A percentile compares a stretch with the other conserved stretches of the same genome.
phyloP scores from a whole-genome alignment of 2,888 invertebrate genomes.

The Thereva nobilitata region DNA sequence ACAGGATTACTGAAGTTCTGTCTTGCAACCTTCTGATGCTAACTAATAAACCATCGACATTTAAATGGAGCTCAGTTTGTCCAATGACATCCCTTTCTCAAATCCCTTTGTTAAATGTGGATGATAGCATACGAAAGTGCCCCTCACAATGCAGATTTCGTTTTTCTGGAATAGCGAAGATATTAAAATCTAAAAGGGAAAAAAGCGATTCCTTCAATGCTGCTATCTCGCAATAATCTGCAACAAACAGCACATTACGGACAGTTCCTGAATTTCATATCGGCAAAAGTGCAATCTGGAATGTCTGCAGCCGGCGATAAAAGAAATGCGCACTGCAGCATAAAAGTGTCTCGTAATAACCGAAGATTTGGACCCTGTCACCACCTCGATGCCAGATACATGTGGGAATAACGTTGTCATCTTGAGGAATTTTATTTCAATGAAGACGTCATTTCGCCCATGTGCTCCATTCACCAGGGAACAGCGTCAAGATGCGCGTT shows the following conservation, averaged over 20 bases:
- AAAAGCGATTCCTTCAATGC: neutral
- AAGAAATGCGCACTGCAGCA: slow-evolving; percentile 31
- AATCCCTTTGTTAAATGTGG: no score
- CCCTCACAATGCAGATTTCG: no score
- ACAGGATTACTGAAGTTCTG: no score
- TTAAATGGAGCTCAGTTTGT: no score
- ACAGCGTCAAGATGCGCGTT: neutral
- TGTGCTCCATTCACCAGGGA: neutral
- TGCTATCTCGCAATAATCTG: slow-evolving; percentile 1
- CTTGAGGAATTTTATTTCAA: slow-evolving; percentile 18
- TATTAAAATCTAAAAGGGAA: no score
- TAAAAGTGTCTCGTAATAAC: slow-evolving; percentile 31
- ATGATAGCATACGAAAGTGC: no score
- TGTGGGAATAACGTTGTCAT: slow-evolving; percentile 14
- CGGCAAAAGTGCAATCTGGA: slow-evolving; percentile 15
- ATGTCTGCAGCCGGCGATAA: slow-evolving; percentile 29
- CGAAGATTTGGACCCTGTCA: slow-evolving; percentile 12
- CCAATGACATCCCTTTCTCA: no score
- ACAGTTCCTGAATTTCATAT: slow-evolving; percentile 15
- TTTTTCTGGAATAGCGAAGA: no score
- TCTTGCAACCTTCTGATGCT: no score
- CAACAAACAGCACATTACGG: slow-evolving; percentile 30
- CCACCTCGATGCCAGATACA: neutral
- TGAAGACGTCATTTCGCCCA: slow-evolving; percentile 23
- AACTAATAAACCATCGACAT: no score